Percentiles rank a stretch among this genome's conserved stretches.
Conservation (phyloP, 2,113 vertebrate genomes). For the Salvelinus alpinus region DNA sequence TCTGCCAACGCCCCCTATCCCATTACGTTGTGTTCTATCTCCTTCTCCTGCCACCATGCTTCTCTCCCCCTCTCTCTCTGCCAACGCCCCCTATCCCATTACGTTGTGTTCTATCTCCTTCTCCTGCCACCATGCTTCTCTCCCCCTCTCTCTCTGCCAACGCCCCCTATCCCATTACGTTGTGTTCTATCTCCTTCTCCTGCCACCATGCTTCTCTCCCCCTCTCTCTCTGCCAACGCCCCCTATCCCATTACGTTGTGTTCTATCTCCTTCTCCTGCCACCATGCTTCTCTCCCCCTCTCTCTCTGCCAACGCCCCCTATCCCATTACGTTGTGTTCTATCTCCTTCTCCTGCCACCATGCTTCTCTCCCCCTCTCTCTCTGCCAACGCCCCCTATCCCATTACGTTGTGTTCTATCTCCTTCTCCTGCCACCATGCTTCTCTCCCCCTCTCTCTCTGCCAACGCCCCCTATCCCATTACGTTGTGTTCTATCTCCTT, state of each 20-base stretch:
- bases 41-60: too few relatives aligned
- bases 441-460: not conserved
- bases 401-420: slow-evolving; percentile 25
- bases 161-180: too few relatives aligned
- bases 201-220: not conserved
- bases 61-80: not conserved
- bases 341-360: too few relatives aligned
- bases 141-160: not conserved
- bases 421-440: too few relatives aligned
- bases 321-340: slow-evolving; percentile 35
- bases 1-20: too few relatives aligned
- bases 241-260: too few relatives aligned
- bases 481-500: slow-evolving; percentile 20
- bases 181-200: slow-evolving; percentile 16
- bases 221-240: not conserved
- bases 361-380: not conserved
- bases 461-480: too few relatives aligned
- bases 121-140: not conserved
- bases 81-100: too few relatives aligned
- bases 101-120: slow-evolving; percentile 22
- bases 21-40: slow-evolving; percentile 27
- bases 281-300: not conserved
- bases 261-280: not conserved
- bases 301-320: too few relatives aligned
- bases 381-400: too few relatives aligned